Conservation (phyloP, 2,797 vertebrate species). For the Buphagus erythrorhynchus region DNA sequence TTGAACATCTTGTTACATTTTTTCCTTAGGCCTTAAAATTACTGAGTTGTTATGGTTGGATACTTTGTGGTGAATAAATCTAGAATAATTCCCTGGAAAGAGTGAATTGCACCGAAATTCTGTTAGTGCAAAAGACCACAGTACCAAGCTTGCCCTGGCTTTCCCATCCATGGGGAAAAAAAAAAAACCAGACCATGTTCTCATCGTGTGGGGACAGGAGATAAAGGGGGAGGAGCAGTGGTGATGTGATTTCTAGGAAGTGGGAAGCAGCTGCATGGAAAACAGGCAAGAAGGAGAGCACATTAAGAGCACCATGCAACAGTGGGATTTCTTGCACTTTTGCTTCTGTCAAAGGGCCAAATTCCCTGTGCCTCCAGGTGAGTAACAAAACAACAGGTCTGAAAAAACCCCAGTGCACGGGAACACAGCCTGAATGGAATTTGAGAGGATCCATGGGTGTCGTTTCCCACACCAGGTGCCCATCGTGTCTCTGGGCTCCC, state of each 20-base stretch:
- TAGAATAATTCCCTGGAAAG: conserved; percentile 74
- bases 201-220: neutral
- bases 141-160: neutral
- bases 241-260: conserved; percentile 46
- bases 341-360: neutral
- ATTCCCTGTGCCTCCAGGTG: neutral
- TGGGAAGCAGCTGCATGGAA: neutral
- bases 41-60: conserved; percentile 66
- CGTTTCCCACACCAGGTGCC: neutral
- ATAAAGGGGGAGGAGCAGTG: neutral
- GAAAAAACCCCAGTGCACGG: rapidly evolving
- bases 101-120: conserved; percentile 13
- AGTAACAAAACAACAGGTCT: neutral
- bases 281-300: neutral
- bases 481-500: neutral
- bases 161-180: neutral
- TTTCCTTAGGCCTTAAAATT: conserved; percentile 72
- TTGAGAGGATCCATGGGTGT: neutral
- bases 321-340: neutral
- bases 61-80: conserved; percentile 72
- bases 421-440: neutral
- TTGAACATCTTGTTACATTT: conserved; percentile 70
- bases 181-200: neutral
- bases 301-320: rapidly evolving
- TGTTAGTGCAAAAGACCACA: conserved; percentile 43